Evolutionary conservation across 2,888 invertebrate species (phyloP), one percentile per base, ranked within the genome.

Genomic region (Drosophila ustulata): DNA sequence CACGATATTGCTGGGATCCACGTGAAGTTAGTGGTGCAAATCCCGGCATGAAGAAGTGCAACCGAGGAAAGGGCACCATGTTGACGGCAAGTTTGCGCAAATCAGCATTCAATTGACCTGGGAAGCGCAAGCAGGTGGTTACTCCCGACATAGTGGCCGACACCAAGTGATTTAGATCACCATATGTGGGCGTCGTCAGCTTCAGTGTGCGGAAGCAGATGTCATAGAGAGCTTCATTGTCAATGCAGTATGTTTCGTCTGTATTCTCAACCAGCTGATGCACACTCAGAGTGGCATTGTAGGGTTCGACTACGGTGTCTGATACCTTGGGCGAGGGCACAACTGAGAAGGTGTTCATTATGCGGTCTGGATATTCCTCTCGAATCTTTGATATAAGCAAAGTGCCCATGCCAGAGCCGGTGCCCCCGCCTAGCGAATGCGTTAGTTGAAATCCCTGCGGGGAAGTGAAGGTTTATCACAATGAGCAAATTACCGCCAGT

Each of bases 1-100:
- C 96, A 90, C 97, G 94, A 94, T 98, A 98, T 90, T 97, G 97
- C 92, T 98, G 97, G 88, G 96, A 96, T 78, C 97, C 97, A 86
- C 97, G 95, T 0, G 96, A 97, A 26, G 98, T 98, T 37, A 98
- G 94, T 0, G 98, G 98, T 0, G 98, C 98, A 93, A 98, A 98
- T 11, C 98, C 98, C 52, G 98, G 97, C 96, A 98, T 98, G 93
- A 98, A 98, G 94, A 98, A 98, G 93, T 98, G 98, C 50, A 98
- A 94, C 91, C 98, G 96, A 3, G 98, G 98, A 95, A 98, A 98
- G 57, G 98, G 98, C 32, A 98, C 98, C 98, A 98, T 98, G 94
- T 98, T 98, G 63, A 98, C 97, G 46, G 97, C 97, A 88, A 97
- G 93, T 93, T 98, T 97, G 80, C 98, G 94, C 75, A 98, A 94